These are phyloP conservation scores for Hartigia nigra DNA, from an alignment of 2,888 invertebrate genomes.

Conservation along the genomic window DNA sequence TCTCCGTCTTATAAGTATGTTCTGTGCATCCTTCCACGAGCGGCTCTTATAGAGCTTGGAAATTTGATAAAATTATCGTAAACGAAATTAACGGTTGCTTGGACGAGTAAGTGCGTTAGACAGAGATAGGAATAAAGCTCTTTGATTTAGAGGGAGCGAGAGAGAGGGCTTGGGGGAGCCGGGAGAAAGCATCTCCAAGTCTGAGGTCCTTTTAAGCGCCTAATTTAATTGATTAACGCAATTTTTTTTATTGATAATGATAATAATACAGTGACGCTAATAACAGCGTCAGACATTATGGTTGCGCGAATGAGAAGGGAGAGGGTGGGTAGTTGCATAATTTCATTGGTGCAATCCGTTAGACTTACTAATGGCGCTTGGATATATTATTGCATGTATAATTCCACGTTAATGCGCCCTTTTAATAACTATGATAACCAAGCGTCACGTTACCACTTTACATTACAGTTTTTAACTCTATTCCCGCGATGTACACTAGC, in stretches of 20 bases:
- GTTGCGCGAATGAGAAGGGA: neutral
- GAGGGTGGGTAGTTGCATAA: neutral
- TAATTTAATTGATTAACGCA: neutral
- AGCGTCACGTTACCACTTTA: neutral
- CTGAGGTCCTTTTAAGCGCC: neutral
- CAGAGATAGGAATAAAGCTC: too few species aligned
- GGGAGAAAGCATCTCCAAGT: neutral
- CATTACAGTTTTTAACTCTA: neutral
- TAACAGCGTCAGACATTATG: neutral
- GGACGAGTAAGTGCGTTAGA: constrained; percentile 18
- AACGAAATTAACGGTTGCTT: constrained; percentile 47
- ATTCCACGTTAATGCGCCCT: neutral
- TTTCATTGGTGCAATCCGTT: neutral
- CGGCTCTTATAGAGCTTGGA: constrained; percentile 45
- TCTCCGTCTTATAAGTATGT: neutral
- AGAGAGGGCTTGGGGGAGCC: neutral
- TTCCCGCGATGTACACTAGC: neutral
- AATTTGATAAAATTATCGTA: constrained; percentile 53
- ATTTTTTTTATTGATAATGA: neutral
- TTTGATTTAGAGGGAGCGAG: neutral
- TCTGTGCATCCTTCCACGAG: constrained; percentile 21
- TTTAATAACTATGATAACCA: neutral
- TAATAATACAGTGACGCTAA: neutral
- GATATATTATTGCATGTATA: neutral
- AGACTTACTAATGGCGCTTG: neutral